Evolutionary conservation across 2,113 vertebrate species (phyloP).

Genomic region (Pluvialis apricaria): DNA sequence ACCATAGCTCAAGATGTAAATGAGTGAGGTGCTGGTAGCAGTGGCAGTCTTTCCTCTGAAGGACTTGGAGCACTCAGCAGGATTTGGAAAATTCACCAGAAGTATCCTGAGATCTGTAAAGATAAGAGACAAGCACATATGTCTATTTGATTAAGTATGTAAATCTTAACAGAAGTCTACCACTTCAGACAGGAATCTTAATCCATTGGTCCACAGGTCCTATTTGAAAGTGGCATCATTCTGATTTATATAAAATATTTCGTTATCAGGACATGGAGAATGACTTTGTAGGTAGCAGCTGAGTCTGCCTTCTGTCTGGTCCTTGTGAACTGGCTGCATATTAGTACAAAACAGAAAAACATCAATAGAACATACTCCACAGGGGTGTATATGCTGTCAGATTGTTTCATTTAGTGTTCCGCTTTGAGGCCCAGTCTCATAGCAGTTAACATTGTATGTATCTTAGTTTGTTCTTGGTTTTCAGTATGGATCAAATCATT

Average conservation of each 20-base stretch:
- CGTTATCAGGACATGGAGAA: background rate
- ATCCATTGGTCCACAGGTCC: background rate
- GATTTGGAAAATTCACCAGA: background rate
- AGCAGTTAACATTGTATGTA: background rate
- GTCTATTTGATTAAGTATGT: background rate
- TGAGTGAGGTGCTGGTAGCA: background rate
- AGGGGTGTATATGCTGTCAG: background rate
- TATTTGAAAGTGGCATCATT: background rate
- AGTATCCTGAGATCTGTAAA: background rate
- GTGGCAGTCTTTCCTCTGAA: background rate
- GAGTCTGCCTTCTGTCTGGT: background rate
- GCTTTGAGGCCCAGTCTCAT: background rate
- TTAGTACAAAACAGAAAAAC: background rate
- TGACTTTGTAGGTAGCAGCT: background rate
- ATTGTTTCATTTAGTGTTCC: background rate
- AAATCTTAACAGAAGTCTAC: background rate
- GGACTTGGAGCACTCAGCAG: background rate
- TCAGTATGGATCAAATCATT: background rate
- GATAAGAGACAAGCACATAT: background rate
- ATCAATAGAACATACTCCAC: background rate
- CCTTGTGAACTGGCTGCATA: background rate
- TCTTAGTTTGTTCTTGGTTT: background rate
- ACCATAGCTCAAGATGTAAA: background rate
- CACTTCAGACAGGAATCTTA: background rate
- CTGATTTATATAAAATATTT: background rate